Percentiles rank a stretch among this genome's conserved stretches.
Evolutionary conservation across 2,797 vertebrate species (phyloP).

Genomic region (Channallabes apus): DNA sequence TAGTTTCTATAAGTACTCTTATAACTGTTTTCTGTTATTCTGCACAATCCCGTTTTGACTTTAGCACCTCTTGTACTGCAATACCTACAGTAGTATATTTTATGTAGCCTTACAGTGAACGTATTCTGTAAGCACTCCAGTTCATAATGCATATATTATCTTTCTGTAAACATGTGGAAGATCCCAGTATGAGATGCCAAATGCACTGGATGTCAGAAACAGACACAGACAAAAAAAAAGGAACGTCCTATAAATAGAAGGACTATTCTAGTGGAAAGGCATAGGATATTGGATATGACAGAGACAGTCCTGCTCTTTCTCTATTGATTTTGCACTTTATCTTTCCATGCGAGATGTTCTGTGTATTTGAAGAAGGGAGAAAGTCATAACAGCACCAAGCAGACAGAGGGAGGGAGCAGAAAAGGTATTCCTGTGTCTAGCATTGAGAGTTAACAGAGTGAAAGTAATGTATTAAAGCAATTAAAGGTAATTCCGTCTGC

Average conservation of each 20-base stretch:
- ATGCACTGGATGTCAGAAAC: not conserved
- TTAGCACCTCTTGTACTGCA: too few species aligned
- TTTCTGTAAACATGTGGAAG: not conserved
- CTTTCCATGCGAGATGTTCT: constrained; percentile 15
- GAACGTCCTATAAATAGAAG: not conserved
- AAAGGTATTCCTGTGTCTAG: constrained; percentile 35
- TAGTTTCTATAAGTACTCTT: too few species aligned
- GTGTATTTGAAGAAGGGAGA: not conserved
- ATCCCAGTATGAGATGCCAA: constrained; percentile 3
- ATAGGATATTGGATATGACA: not conserved
- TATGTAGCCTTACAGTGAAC: not conserved
- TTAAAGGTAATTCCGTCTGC: not conserved
- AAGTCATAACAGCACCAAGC: constrained; percentile 8
- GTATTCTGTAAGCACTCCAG: not conserved
- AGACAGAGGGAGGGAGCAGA: not conserved
- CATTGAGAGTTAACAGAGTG: constrained; percentile 34
- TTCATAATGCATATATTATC: not conserved
- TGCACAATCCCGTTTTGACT: too few species aligned
- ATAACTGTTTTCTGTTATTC: too few species aligned
- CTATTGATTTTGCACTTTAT: constrained; percentile 46
- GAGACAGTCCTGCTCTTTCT: not conserved
- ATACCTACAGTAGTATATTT: not conserved
- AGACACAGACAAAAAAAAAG: not conserved
- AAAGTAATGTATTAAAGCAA: too few species aligned
- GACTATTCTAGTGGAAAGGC: too few species aligned